Evolutionary conservation across 2,797 vertebrate genomes (phyloP).

Genomic region (Rallus crepitans): DNA sequence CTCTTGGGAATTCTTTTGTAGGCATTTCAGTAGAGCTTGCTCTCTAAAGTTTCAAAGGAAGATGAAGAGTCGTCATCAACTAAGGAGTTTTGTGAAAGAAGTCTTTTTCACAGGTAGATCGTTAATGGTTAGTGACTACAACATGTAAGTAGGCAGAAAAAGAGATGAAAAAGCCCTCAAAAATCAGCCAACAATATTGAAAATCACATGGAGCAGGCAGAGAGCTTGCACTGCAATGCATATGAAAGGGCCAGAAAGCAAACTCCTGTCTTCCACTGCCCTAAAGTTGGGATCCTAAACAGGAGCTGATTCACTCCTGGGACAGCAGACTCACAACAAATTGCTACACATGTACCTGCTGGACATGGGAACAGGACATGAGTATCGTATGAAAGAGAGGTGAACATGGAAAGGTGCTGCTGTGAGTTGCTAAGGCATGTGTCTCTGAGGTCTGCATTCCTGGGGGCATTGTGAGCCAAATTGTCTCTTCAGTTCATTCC

Average conservation of each 20-base stretch:
- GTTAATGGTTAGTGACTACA: not conserved
- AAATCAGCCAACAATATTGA: not conserved
- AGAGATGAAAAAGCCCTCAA: not conserved
- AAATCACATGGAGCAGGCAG: not conserved
- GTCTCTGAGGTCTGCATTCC: not conserved
- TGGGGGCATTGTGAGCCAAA: fast-evolving
- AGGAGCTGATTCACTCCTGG: not conserved
- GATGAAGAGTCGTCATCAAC: not conserved
- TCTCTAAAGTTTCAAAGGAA: conserved; percentile 4
- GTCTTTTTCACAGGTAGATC: not conserved
- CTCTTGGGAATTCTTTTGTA: not conserved
- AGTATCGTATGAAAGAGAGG: not conserved
- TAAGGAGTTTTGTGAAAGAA: not conserved
- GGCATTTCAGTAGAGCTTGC: not conserved
- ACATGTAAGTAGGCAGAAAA: not conserved
- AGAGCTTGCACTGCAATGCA: not conserved
- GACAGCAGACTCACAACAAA: not conserved
- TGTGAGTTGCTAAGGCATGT: fast-evolving
- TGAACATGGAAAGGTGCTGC: not conserved
- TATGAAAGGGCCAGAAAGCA: not conserved
- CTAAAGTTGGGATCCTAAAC: not conserved
- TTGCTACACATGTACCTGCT: not conserved
- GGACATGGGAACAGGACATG: not conserved
- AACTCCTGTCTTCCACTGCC: not conserved
- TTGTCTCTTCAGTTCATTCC: not conserved